Evolutionary conservation across 2,113 vertebrate species (phyloP), one percentile per base, ranked within the genome.

Genomic region (Vombatus ursinus): DNA sequence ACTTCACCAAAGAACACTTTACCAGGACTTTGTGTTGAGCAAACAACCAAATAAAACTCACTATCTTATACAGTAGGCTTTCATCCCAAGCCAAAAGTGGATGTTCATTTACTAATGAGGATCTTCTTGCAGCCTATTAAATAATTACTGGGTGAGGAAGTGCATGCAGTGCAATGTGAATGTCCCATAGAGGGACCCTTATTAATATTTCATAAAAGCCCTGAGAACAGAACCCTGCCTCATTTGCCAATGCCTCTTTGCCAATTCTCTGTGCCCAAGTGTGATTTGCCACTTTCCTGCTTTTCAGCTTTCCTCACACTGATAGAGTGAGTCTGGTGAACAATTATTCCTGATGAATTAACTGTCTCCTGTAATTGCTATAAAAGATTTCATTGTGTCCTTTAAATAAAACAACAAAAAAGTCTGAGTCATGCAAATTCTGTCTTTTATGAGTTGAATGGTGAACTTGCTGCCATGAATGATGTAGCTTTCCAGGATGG

Each of bases 361-460:
- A 96, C 97, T 98, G 95, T 97, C 95, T 97, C 50, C 90, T 94
- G 19, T 94, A 95, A 98, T 97, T 95, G 90, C 96, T 97, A 50
- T 98, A 96, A 97, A 97, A 96, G 49, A 50, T 93, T 98, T 97
- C 57, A 95, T 92, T 93, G 9, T 52, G 92, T 50, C 31, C 97
- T 94, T 97, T 97, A 95, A 95, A 93, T 95, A 93, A 97, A 96
- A 95, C 31, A 37, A 37, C 61, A 68, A 90, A 50, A 96, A 97
- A 96, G 37, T 10, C 97, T 92, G 93, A 95, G 52, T 95, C 57
- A 92, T 90, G 96, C 94, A 94, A 84, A 95, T 96, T 95, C 95
- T 0, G 0, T 10, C 52, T 61, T n/a, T 90, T 48, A 22, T 94
- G 68, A 37, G 22, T 96, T 97, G 91, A 90, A n/a, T 48, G 89